A percentile compares a stretch with the other conserved stretches of the same genome.
phyloP scores from a whole-genome alignment of 2,888 invertebrate genomes.

The Trichogramma dendrolimi region DNA sequence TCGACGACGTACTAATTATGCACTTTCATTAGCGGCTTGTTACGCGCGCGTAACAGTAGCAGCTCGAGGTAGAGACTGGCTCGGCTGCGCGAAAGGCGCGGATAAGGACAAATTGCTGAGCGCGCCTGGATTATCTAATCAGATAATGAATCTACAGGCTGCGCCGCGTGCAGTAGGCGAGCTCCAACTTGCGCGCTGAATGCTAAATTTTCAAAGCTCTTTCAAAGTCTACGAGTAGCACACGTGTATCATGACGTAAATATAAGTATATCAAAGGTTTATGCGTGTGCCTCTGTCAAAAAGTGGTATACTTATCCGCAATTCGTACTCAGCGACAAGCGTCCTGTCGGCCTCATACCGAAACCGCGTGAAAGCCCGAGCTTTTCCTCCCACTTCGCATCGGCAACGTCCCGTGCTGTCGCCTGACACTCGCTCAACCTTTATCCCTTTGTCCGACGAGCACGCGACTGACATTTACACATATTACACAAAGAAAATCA shows the following conservation, averaged over 20 bases:
- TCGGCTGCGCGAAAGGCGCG: no score
- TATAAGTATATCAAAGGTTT: no score
- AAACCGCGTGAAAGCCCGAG: conserved; percentile 68
- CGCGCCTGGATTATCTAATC: not conserved
- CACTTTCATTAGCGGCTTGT: conserved; percentile 27
- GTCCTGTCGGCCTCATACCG: conserved; percentile 64
- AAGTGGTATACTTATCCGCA: no score
- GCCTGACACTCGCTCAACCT: conserved; percentile 62
- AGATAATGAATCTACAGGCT: conserved; percentile 20
- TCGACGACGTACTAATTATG: conserved; percentile 22
- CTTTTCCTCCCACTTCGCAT: conserved; percentile 69
- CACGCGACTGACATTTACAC: no score
- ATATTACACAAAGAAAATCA: no score
- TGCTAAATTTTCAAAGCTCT: no score
- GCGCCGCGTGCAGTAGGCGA: not conserved
- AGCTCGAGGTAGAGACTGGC: no score
- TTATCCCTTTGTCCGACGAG: conserved; percentile 62
- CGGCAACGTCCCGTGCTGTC: conserved; percentile 64
- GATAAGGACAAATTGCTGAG: no score
- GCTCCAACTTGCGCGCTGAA: not conserved
- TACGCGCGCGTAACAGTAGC: conserved; percentile 6
- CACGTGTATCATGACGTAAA: no score
- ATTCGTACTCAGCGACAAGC: conserved; percentile 62
- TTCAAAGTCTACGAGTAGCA: no score
- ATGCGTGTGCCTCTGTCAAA: no score